Evolutionary conservation across 2,888 invertebrate genomes (phyloP), one percentile per base, ranked within the genome.

Genomic region (Nomada fabriciana): DNA sequence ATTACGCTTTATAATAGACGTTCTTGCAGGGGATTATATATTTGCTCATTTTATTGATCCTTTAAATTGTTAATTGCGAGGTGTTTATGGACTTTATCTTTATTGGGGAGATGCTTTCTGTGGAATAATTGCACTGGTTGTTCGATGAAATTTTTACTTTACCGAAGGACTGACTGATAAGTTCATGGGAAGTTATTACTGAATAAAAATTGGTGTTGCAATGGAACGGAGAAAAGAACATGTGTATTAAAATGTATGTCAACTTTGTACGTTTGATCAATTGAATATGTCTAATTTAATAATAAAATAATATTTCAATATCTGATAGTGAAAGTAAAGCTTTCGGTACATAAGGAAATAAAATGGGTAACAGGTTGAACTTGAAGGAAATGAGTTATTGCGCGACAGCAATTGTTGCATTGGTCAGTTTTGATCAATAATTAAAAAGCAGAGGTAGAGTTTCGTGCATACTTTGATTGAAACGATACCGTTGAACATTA

Each of bases 41-140:
- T 47, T 47, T 15, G 47, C 47, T 47, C 47, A 15, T 13, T 52
- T 61, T 61, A 18, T 52, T 18, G 52, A n/a, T 23, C 36, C 23
- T 71, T 53, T 42, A 20, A 53, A 52, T 13, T 61, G 23, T 61
- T 36, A 52, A 61, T 13, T 20, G 18, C 20, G 13, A n/a, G n/a
- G 36, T 36, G 36, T 36, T 50, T 59, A n/a, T 59, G 47, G 50
- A 60, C 36, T 60, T 70, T 4, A 36, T 43, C 69, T 57, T 69
- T 57, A 57, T 69, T 25, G 36, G 47, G 1, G 57, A 42, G 3
- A 36, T 67, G 29, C 29, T 67, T 52, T 29, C 13, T 13, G 67
- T 3, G 36, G 36, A 36, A 67, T 53, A 53, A 53, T 29, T 67
- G 53, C n/a, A 67, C n/a, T 20, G 52, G 64, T 23, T 43, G 23